These are phyloP conservation scores for Phocoena sinus DNA, from an alignment of 2,113 vertebrate genomes.

Conservation along the genomic window DNA sequence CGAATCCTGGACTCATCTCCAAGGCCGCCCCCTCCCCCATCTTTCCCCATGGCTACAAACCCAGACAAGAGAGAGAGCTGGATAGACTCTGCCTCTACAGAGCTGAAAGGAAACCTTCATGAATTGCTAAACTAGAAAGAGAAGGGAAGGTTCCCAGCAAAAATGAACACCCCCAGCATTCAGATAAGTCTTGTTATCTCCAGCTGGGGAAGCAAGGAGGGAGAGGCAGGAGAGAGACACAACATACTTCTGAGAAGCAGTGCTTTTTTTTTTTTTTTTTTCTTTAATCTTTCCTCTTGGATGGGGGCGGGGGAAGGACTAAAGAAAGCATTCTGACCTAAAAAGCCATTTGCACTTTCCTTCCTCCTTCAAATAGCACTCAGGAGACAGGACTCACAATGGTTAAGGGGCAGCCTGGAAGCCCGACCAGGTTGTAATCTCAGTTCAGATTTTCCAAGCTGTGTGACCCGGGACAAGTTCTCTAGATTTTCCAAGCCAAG, in stretches of 20 bases:
- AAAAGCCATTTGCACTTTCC: not conserved
- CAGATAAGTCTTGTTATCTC: constrained; percentile 65
- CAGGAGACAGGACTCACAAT: not conserved
- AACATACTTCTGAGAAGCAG: constrained; percentile 53
- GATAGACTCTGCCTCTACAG: constrained; percentile 3
- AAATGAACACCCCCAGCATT: constrained; percentile 67
- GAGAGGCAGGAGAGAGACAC: constrained; percentile 56
- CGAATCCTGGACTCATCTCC: constrained; percentile 5
- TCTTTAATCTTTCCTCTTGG: not conserved
- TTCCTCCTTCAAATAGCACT: not conserved
- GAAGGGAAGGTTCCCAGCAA: constrained; percentile 66
- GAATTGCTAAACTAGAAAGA: constrained; percentile 29
- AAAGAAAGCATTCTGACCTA: not conserved
- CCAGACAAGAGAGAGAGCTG: not conserved
- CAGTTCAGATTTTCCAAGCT: not conserved
- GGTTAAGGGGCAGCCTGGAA: not conserved
- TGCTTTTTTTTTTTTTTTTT: not conserved
- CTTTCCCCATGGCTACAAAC: not conserved
- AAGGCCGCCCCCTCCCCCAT: not conserved
- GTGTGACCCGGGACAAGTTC: not conserved
- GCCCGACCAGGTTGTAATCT: not conserved
- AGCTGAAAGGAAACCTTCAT: constrained; percentile 48
- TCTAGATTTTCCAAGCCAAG: not conserved
- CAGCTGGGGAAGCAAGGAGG: not conserved
- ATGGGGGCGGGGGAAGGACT: not conserved